Evolutionary conservation across 1,140 invertebrate genomes (phyloP), one percentile per base, ranked within the genome.

Genomic region (Trichoplusia ni): DNA sequence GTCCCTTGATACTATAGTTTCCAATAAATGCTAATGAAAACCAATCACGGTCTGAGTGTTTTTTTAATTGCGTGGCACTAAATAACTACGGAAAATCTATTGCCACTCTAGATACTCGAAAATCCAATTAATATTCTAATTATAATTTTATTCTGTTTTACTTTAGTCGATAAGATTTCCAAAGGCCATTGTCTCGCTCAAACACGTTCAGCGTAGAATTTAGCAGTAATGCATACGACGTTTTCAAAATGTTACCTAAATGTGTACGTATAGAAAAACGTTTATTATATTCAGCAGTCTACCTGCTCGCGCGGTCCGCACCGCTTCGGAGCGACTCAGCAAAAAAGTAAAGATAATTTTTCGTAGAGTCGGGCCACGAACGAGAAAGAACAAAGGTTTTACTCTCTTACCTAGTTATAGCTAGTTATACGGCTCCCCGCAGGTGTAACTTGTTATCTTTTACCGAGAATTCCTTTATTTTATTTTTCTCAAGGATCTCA

Each of bases 371-470:
- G 64, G 59, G 71, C 62, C 69, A 73, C 76, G 69, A 69, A 71
- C 75, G 81, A 67, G 74, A 77, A 82, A 85, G 81, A 86, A 89
- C 83, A 87, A 89, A 86, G 82, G 79, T 77, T 77, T 76, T 72
- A 78, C 72, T 67, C 67, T 77, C 53, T 84, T 84, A 82, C 80
- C 79, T 80, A 82, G 82, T 84, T 82, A 81, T 84, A 81, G 75
- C 75, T 82, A 84, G 81, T 81, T 84, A 79, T 77, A 69, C 68
- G 67, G 71, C 71, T 81, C 77, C 78, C 79, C 78, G 80, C 82
- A 86, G 86, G 83, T 89, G 84, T 79, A 79, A 82, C 84, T 81
- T 82, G 78, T 86, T 85, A 89, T 86, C 80, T 85, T 74, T 78
- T 75, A 67, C 77, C 65, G 51, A 62, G 81, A 77, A 85, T 79